A percentile compares a stretch with the other conserved stretches of the same genome.
Evolutionary conservation across 2,113 vertebrate species (phyloP).

Genomic region (Pristiophorus japonicus): DNA sequence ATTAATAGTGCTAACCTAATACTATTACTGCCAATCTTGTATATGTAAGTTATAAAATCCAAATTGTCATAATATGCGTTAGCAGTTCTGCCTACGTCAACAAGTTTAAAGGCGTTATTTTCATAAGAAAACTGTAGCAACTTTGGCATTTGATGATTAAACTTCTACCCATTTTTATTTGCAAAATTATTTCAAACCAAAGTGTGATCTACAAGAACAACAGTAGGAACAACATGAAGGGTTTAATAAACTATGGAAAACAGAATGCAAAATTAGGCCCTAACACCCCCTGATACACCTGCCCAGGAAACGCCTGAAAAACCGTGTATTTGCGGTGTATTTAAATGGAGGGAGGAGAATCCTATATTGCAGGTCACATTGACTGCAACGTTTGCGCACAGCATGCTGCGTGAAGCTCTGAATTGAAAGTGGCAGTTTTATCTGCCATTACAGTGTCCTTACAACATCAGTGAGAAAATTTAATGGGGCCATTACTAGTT

Average conservation of each 20-base stretch:
- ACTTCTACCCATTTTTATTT: background rate
- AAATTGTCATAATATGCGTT: background rate
- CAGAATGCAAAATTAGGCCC: background rate
- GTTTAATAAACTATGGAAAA: background rate
- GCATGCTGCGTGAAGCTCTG: too few relatives aligned
- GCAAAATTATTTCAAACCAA: background rate
- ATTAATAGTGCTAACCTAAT: too few relatives aligned
- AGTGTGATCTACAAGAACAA: background rate
- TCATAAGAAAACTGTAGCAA: background rate
- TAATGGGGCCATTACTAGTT: too few relatives aligned
- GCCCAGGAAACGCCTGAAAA: too few relatives aligned
- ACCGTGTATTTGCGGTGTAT: too few relatives aligned
- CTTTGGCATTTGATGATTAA: background rate
- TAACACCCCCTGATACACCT: too few relatives aligned
- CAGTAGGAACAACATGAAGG: background rate
- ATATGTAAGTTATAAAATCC: background rate
- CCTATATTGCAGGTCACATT: too few relatives aligned
- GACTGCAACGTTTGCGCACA: too few relatives aligned
- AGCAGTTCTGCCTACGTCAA: background rate
- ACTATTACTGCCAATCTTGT: background rate
- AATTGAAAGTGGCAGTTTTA: too few relatives aligned
- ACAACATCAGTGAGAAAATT: too few relatives aligned
- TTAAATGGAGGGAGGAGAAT: too few relatives aligned
- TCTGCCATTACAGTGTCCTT: too few relatives aligned
- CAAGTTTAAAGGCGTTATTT: background rate